phyloP scores from a whole-genome alignment of 1,140 invertebrate species.

The Musca vetustissima region DNA sequence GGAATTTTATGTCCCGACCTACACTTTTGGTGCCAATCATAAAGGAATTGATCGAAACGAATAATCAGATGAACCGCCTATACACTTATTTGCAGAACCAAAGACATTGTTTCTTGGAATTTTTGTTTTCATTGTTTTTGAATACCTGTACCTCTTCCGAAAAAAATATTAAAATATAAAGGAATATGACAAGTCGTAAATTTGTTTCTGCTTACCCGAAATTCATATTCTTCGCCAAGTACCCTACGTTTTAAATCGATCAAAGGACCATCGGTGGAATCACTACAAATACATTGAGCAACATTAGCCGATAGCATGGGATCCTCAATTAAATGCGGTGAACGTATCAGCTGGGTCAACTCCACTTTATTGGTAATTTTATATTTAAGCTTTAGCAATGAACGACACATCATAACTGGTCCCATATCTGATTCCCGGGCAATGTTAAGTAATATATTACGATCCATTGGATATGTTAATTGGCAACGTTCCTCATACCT shows the following conservation, averaged over 20 bases:
- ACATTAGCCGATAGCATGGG: conserved; percentile 68
- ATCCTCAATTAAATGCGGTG: conserved; percentile 69
- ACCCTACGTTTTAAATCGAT: conserved; percentile 71
- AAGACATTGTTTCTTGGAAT: too few relatives aligned
- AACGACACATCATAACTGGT: conserved; percentile 66
- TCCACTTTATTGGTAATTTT: conserved; percentile 43
- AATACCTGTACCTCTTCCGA: too few relatives aligned
- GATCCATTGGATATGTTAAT: conserved; percentile 29
- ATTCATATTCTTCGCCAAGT: conserved; percentile 77
- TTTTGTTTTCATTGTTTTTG: too few relatives aligned
- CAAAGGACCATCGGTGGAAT: conserved; percentile 72
- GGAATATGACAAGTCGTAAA: too few relatives aligned
- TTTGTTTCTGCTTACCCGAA: conserved; percentile 52
- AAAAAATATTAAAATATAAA: too few relatives aligned
- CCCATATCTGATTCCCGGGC: conserved; percentile 61
- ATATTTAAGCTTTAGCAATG: conserved; percentile 66
- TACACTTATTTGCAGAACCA: too few relatives aligned
- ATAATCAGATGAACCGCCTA: too few relatives aligned
- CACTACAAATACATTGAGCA: conserved; percentile 62
- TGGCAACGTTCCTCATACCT: conserved; percentile 32
- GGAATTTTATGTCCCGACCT: too few relatives aligned
- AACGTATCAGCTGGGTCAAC: conserved; percentile 64
- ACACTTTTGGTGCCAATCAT: too few relatives aligned
- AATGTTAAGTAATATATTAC: conserved; percentile 60
- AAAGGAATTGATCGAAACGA: too few relatives aligned